phyloP scores from a whole-genome alignment of 1,140 invertebrate species.

The Drosophila mojavensis region DNA sequence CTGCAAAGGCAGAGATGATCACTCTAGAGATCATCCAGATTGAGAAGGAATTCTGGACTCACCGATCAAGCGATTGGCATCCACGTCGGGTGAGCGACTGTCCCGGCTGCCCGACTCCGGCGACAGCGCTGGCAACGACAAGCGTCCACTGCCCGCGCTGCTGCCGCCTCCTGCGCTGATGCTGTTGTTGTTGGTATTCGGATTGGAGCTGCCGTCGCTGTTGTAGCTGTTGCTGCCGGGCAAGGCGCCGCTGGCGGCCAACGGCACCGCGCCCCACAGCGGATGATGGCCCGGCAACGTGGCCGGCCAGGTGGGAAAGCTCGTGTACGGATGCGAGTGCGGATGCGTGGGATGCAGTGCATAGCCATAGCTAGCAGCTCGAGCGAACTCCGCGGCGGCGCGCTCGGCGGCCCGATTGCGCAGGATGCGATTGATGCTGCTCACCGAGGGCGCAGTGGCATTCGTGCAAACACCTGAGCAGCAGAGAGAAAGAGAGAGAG shows the following conservation, averaged over 20 bases:
- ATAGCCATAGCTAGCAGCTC: constrained; percentile 95
- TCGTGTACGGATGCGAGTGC: constrained; percentile 88
- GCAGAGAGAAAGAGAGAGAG: background rate
- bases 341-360: constrained; percentile 88
- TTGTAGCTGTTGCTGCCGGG: constrained; percentile 38
- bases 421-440: constrained; percentile 96
- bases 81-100: constrained; percentile 75
- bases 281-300: constrained; percentile 59
- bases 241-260: constrained; percentile 28
- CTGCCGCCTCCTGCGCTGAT: constrained; percentile 58
- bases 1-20: constrained; percentile 78
- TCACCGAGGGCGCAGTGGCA: constrained; percentile 94
- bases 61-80: constrained; percentile 81
- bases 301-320: constrained; percentile 84
- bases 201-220: constrained; percentile 45
- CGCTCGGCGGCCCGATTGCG: constrained; percentile 95
- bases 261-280: constrained; percentile 69
- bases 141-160: constrained; percentile 58
- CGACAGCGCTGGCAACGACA: constrained; percentile 71
- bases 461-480: constrained; percentile 91
- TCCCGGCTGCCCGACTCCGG: constrained; percentile 76
- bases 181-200: constrained; percentile 41
- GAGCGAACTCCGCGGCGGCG: constrained; percentile 96
- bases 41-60: background rate
- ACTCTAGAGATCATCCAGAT: background rate